phyloP scores from a whole-genome alignment of 2,113 vertebrate species.

The Phaetusa simplex region DNA sequence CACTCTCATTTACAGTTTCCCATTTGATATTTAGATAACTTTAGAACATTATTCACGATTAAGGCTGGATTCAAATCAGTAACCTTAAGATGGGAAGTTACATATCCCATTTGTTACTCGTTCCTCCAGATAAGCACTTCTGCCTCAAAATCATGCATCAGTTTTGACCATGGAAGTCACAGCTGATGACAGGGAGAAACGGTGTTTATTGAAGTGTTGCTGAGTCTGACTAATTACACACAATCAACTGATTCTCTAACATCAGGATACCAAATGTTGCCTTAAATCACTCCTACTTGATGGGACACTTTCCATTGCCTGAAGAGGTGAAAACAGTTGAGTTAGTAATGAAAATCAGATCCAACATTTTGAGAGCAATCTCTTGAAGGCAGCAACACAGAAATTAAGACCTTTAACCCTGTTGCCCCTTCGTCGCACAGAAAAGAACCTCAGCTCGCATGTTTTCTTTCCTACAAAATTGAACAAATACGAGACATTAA shows the following conservation, averaged over 20 bases:
- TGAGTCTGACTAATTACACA: slow-evolving; percentile 45
- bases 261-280: slow-evolving; percentile 9
- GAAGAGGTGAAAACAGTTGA: slow-evolving; percentile 16
- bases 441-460: background rate
- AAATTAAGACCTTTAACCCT: background rate
- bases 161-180: background rate
- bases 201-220: background rate
- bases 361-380: background rate
- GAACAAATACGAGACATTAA: background rate
- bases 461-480: background rate
- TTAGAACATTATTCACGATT: background rate
- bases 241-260: slow-evolving; percentile 42
- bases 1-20: background rate
- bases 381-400: background rate
- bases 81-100: slow-evolving; percentile 3
- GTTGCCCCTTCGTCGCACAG: background rate
- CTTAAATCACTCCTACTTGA: slow-evolving; percentile 40
- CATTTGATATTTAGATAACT: background rate
- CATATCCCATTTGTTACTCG: slow-evolving; percentile 9
- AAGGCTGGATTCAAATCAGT: slow-evolving; percentile 1
- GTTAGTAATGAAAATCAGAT: slow-evolving; percentile 5
- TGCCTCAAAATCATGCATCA: slow-evolving; percentile 7
- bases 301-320: slow-evolving; percentile 21
- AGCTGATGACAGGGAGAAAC: background rate
- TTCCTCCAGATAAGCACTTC: slow-evolving; percentile 9